phyloP scores from a whole-genome alignment of 2,113 vertebrate species.

The Colinus virginianus region DNA sequence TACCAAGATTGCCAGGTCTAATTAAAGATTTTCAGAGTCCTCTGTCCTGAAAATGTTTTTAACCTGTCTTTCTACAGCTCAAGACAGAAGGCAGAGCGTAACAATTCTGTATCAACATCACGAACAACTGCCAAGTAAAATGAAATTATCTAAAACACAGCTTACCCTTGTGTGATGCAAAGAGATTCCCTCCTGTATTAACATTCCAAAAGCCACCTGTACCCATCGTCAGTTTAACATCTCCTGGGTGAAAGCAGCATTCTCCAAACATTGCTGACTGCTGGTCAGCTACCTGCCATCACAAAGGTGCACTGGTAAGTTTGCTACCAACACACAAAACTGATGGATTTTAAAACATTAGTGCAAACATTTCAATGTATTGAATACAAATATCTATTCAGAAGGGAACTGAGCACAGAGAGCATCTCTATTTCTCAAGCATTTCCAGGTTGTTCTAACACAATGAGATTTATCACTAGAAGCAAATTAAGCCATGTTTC shows the following conservation, averaged over 20 bases:
- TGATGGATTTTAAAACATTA: not conserved
- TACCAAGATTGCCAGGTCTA: not conserved
- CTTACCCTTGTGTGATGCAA: conserved; percentile 84
- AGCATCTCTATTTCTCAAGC: not conserved
- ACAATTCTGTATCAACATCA: not conserved
- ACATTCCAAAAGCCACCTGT: conserved; percentile 96
- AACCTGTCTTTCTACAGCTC: not conserved
- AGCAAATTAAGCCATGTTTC: not conserved
- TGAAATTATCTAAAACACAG: not conserved
- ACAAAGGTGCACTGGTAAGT: not conserved
- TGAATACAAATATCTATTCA: not conserved
- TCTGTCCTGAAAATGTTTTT: not conserved
- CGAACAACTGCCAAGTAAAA: not conserved
- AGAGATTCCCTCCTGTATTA: conserved; percentile 89
- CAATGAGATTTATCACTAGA: not conserved
- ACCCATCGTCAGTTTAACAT: conserved; percentile 96
- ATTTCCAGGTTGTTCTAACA: not conserved
- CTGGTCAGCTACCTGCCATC: conserved; percentile 91
- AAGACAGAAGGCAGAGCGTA: not conserved
- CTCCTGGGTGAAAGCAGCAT: conserved; percentile 92
- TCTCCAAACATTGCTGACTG: conserved; percentile 98
- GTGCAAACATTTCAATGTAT: not conserved
- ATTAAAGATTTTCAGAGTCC: not conserved
- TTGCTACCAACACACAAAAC: not conserved
- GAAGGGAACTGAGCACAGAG: not conserved